These are phyloP conservation scores for Netelia fuscicornis DNA, from an alignment of 2,888 invertebrate genomes.

Conservation along the genomic window DNA sequence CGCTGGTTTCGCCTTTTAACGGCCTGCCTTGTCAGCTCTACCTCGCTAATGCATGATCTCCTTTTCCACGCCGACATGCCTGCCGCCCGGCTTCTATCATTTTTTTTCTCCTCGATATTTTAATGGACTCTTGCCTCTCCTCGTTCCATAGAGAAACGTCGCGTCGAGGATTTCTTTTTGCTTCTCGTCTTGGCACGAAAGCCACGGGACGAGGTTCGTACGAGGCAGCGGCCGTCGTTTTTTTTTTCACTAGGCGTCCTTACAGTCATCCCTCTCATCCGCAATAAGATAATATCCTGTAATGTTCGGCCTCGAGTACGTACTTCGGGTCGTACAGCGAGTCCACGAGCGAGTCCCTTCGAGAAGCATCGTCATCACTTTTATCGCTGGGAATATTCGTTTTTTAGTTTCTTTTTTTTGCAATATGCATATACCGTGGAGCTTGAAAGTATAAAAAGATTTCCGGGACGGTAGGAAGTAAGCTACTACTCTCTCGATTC, in stretches of 20 bases:
- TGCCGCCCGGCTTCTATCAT: background rate
- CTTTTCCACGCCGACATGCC: constrained; percentile 28
- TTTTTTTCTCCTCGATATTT: constrained; percentile 35
- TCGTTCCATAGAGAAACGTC: constrained; percentile 9
- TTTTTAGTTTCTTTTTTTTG: background rate
- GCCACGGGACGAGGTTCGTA: background rate
- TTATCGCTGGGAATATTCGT: background rate
- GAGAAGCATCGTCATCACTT: constrained; percentile 11
- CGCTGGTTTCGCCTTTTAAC: constrained; percentile 36
- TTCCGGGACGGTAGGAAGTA: background rate
- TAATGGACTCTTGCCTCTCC: constrained; percentile 42
- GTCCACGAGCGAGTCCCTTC: background rate
- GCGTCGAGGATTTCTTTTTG: background rate
- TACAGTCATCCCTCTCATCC: background rate
- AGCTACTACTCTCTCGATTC: background rate
- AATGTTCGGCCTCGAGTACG: constrained; percentile 15
- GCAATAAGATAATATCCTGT: constrained; percentile 36
- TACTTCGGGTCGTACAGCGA: background rate
- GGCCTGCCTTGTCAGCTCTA: constrained; percentile 38
- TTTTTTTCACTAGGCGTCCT: background rate
- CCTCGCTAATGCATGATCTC: constrained; percentile 34
- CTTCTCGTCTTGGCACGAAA: constrained; percentile 18
- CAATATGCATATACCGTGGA: background rate
- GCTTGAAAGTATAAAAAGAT: background rate
- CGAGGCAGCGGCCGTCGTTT: background rate